These are phyloP conservation scores for Auanema sp. DNA, from an alignment of 2,888 invertebrate genomes.

Conservation along the genomic window DNA sequence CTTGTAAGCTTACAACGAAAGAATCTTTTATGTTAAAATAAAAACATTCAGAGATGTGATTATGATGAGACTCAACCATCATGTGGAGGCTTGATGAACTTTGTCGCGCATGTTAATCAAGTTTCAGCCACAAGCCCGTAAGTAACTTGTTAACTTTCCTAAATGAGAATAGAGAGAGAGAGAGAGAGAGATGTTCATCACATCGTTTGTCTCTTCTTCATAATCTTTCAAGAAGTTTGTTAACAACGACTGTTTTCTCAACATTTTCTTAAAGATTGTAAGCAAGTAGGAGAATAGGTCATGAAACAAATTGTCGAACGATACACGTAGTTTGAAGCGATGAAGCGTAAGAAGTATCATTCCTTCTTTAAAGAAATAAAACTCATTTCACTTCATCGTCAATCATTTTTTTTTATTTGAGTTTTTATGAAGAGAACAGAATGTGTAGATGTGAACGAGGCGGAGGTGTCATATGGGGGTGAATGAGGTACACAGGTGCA, in stretches of 20 bases:
- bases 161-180: slow-evolving; percentile 3
- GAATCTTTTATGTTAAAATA: slow-evolving; percentile 4
- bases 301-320: too few species aligned
- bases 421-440: too few species aligned
- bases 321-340: too few species aligned
- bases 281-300: too few species aligned
- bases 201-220: too few species aligned
- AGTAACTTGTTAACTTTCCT: slow-evolving; percentile 23
- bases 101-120: slow-evolving; percentile 62
- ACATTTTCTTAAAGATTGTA: neutral
- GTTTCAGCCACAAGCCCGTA: slow-evolving; percentile 51
- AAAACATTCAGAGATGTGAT: slow-evolving; percentile 49
- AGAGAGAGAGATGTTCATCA: too few species aligned
- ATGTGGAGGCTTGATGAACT: slow-evolving; percentile 62
- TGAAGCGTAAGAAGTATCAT: too few species aligned
- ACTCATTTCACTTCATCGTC: too few species aligned
- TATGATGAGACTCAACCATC: slow-evolving; percentile 59
- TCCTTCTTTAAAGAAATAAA: too few species aligned
- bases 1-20: slow-evolving; percentile 38
- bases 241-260: neutral
- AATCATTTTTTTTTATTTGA: slow-evolving; percentile 2
- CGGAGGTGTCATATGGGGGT: neutral
- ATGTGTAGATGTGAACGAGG: too few species aligned
- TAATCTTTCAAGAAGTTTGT: too few species aligned
- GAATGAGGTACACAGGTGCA: neutral